Evolutionary conservation across 92 coral and sea anemone species (phyloP).

Genomic region (Parazoanthus swiftii): DNA sequence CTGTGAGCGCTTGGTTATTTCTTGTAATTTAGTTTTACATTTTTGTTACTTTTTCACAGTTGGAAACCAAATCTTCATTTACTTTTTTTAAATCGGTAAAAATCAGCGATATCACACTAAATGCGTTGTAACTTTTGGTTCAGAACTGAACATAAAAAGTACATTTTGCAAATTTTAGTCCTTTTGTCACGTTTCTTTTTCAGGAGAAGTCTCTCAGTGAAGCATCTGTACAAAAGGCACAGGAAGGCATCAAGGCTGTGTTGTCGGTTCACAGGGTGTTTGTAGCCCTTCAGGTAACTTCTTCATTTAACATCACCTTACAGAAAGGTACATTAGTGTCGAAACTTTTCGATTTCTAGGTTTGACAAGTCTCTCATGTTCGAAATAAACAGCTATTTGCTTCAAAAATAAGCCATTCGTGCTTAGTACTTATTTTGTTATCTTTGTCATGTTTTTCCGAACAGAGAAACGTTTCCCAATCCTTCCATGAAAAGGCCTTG

Average conservation of each 20-base stretch:
- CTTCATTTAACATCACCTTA: not conserved
- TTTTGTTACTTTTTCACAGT: not conserved
- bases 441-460: too few species aligned
- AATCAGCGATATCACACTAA: not conserved
- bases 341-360: too few species aligned
- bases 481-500: too few species aligned
- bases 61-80: not conserved
- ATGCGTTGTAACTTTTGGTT: too few species aligned
- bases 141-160: not conserved
- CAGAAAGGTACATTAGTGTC: not conserved
- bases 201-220: constrained; percentile 47
- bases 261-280: constrained; percentile 83
- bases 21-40: not conserved
- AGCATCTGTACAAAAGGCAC: constrained; percentile 47
- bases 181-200: constrained; percentile 18
- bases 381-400: too few species aligned
- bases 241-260: constrained; percentile 66
- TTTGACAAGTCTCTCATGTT: too few species aligned
- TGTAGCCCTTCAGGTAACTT: constrained; percentile 77
- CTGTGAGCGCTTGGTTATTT: not conserved
- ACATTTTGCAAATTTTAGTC: too few species aligned
- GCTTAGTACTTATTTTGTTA: too few species aligned
- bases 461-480: too few species aligned
- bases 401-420: too few species aligned
- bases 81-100: not conserved